A percentile compares a stretch with the other conserved stretches of the same genome.
Evolutionary conservation across 2,113 vertebrate genomes (phyloP).

Genomic region (Entosphenus tridentatus): DNA sequence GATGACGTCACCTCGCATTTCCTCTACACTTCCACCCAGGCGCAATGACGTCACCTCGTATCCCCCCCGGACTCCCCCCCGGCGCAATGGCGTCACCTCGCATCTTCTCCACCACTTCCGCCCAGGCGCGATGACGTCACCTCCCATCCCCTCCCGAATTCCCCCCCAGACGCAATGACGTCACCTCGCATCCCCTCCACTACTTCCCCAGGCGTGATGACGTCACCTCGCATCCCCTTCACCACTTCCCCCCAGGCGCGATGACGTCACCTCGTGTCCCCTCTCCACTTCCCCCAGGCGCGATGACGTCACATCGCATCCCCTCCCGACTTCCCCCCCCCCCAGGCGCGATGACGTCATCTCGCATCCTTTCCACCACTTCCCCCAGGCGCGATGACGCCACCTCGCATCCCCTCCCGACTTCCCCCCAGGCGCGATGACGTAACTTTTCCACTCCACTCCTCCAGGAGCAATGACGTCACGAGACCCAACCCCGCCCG

Average conservation of each 20-base stretch:
- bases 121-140: too few species aligned
- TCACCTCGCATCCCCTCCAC: too few species aligned
- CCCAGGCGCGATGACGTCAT: neutral
- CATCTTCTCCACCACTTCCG: too few species aligned
- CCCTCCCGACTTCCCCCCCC: constrained; percentile 19
- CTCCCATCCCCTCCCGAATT: too few species aligned
- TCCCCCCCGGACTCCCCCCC: too few species aligned
- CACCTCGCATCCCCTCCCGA: neutral
- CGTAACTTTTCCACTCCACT: neutral
- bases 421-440: neutral
- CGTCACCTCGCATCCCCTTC: too few species aligned
- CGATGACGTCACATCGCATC: neutral
- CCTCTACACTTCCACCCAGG: neutral
- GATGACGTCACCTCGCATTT: neutral
- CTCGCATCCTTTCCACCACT: neutral
- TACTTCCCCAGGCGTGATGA: too few species aligned
- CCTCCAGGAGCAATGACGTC: neutral
- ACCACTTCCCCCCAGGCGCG: too few species aligned
- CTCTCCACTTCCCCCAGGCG: neutral
- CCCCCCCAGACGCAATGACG: too few species aligned
- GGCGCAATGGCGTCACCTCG: too few species aligned
- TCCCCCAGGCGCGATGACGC: neutral
- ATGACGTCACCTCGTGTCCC: too few species aligned
- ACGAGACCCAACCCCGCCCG: neutral
- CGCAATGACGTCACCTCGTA: neutral